Base-by-base conservation (phyloP, 1,140 invertebrate genomes). In the Heliothis virescens region DNA sequence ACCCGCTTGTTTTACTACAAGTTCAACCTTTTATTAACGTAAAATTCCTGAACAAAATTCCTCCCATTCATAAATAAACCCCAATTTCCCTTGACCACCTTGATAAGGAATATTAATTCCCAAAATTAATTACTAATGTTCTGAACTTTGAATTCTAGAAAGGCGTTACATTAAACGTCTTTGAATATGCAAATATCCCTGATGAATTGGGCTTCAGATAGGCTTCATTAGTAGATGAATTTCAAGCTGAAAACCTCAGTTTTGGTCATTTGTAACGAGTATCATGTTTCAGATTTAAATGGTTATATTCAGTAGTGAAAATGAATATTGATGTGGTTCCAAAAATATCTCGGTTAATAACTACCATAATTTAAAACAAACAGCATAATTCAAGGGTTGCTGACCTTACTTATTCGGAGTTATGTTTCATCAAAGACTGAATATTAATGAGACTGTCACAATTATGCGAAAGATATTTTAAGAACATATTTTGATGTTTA, bases 61-160 rank as follows among this genome's bases (percentile, higher is more conserved):
- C 34, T 41, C 34, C 5, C 34, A 41, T 41, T 41, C 34, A 50
- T 67, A 48, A 67, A 16, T 47, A 48, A n/a, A n/a, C 63, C 11
- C 10, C 10, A n/a, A 67, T 67, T 48, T 41, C 41, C 63, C 63
- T 48, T 67, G 41, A 67, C 63, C 63, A 67, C 63, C 12, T 48
- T 48, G 63, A 67, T 67, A 67, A 67, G 41, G 41, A 67, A 48
- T 67, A 67, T 67, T 67, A 67, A 67, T 67, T 48, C 18, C 63
- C 50, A 50, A 48, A 67, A 67, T 48, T 48, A 67, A 67, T 67
- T 67, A 18, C 63, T 67, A 67, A 67, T 67, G 55, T 11, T 16
- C 41, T 67, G 63, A 48, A 67, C 41, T 67, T 12, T 13, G 63
- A 48, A 7, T 48, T 67, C 63, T 67, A 67, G 63, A 67, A 67